phyloP scores from a whole-genome alignment of 2,888 invertebrate genomes.

The Drosophila affinis region DNA sequence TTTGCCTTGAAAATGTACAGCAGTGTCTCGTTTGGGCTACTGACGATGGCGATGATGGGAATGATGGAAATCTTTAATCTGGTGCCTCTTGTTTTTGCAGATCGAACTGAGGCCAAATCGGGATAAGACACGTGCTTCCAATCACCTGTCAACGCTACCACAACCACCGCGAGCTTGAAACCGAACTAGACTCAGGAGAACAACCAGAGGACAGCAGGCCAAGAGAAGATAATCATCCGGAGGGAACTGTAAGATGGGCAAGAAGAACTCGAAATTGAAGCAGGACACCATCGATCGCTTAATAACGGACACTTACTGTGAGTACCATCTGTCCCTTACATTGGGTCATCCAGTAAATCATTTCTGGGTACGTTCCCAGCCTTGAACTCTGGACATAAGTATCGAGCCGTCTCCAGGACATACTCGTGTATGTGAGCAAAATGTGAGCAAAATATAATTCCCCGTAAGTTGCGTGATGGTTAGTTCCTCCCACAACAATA shows the following conservation, averaged over 20 bases:
- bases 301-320: conserved; percentile 96
- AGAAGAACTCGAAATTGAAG: conserved; percentile 98
- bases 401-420: neutral
- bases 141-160: conserved; percentile 59
- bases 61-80: conserved; percentile 52
- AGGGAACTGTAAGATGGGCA: conserved; percentile 89
- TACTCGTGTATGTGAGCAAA: neutral
- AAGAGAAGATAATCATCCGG: conserved; percentile 3
- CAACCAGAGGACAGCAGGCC: neutral
- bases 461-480: neutral
- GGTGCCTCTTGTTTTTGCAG: conserved; percentile 59
- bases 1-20: conserved; percentile 44
- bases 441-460: conserved; percentile 18
- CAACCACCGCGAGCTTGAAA: conserved; percentile 18
- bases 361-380: conserved; percentile 39
- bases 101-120: conserved; percentile 50
- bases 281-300: conserved; percentile 96
- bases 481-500: too few species aligned
- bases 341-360: conserved; percentile 47
- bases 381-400: conserved; percentile 62
- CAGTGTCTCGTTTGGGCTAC: neutral
- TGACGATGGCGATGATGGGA: neutral
- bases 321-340: conserved; percentile 84
- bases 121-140: conserved; percentile 73
- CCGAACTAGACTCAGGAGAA: neutral